Percentiles rank a stretch among this genome's conserved stretches.
Evolutionary conservation across 37 sponge, comb jelly and placozoan species (phyloP).

Genomic region (Hormiphora californensis): DNA sequence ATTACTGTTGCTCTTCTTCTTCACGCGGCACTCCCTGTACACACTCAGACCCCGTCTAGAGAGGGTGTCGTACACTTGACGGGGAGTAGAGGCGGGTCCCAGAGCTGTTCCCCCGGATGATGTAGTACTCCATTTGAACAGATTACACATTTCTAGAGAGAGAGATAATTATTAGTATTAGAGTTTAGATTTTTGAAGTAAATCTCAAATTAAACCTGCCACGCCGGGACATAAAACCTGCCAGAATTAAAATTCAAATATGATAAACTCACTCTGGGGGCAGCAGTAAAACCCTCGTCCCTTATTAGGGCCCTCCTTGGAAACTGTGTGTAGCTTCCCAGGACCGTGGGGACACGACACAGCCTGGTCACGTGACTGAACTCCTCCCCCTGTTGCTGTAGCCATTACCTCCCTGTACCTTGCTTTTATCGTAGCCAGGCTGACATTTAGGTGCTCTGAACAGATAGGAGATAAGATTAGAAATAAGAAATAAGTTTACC

Average conservation of each 20-base stretch:
- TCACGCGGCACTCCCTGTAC: slow-evolving; percentile 11
- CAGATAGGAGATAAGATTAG: not conserved
- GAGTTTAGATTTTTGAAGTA: not conserved
- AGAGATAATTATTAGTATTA: not conserved
- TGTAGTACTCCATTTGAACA: slow-evolving; percentile 7
- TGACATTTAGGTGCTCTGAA: slow-evolving; percentile 43
- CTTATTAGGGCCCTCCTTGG: slow-evolving; percentile 44
- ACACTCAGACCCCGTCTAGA: not conserved
- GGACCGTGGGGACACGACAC: slow-evolving; percentile 23
- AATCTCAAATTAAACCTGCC: not conserved
- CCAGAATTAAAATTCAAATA: not conserved
- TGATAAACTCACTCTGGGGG: not conserved
- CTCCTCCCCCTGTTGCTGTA: too few relatives aligned
- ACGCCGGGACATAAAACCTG: too few relatives aligned
- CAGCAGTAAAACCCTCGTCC: slow-evolving; percentile 25
- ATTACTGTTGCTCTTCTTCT: slow-evolving; percentile 11
- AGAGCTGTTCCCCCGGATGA: not conserved
- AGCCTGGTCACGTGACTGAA: not conserved
- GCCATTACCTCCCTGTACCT: not conserved
- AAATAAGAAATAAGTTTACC: too few relatives aligned
- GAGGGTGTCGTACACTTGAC: not conserved
- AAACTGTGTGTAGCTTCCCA: slow-evolving; percentile 8
- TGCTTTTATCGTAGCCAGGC: not conserved
- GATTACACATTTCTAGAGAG: not conserved
- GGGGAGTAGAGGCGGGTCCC: too few relatives aligned